These are phyloP conservation scores for Heptranchias perlo DNA, from an alignment of 2,113 vertebrate species.

Conservation along the genomic window DNA sequence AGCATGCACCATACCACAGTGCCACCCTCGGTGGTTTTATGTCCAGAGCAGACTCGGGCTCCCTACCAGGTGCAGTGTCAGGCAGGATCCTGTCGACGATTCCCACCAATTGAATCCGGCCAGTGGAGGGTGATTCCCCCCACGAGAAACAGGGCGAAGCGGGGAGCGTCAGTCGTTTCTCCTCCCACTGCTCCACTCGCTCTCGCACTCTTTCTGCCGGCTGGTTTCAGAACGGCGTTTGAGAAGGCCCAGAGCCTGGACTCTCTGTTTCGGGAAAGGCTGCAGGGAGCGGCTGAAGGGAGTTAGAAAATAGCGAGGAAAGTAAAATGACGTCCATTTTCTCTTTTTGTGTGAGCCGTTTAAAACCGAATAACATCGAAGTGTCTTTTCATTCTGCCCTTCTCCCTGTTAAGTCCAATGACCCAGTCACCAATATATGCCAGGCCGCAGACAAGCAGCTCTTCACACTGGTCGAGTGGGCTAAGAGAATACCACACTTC, in stretches of 20 bases:
- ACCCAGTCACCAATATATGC: conserved; percentile 94
- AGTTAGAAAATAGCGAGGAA: background rate
- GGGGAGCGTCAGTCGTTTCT: background rate
- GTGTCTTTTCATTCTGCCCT: conserved; percentile 8
- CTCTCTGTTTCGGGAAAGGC: background rate
- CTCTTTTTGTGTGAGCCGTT: background rate
- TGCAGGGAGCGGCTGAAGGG: background rate
- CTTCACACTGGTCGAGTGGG: conserved; percentile 91
- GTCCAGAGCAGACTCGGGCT: background rate
- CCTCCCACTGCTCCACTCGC: too few relatives aligned
- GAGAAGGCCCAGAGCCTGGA: background rate
- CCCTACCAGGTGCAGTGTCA: background rate
- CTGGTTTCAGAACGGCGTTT: background rate
- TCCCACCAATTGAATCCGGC: background rate
- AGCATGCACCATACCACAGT: background rate
- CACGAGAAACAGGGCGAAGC: background rate
- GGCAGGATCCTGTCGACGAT: background rate
- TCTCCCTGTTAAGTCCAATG: conserved; percentile 67
- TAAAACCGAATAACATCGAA: background rate
- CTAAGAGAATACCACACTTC: conserved; percentile 90
- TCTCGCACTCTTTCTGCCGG: background rate
- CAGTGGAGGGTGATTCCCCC: background rate
- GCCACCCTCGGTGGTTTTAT: too few relatives aligned
- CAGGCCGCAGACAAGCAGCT: conserved; percentile 93
- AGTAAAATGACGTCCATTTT: background rate